phyloP scores from a whole-genome alignment of 2,113 vertebrate species.

The Felis chaus region DNA sequence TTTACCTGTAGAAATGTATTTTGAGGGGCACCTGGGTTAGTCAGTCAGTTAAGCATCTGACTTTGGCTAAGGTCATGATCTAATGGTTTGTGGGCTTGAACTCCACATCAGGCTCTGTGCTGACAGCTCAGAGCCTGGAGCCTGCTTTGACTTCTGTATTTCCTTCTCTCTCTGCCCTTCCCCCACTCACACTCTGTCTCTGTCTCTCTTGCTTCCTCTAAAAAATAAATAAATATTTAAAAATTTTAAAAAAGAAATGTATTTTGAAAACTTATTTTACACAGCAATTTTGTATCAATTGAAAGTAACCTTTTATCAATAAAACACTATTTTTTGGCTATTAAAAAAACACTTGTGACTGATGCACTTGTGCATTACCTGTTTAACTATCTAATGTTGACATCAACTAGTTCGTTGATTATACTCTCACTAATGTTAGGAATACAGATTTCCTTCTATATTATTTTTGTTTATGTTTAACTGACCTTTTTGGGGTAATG shows the following conservation, averaged over 20 bases:
- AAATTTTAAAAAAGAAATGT: constrained; percentile 46
- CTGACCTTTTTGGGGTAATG: neutral
- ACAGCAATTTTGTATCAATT: constrained; percentile 64
- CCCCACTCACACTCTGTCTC: too few species aligned
- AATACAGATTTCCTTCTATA: neutral
- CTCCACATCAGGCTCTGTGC: too few species aligned
- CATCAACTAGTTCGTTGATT: constrained; percentile 10
- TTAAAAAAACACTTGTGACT: neutral
- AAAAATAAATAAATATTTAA: too few species aligned
- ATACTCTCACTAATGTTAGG: neutral
- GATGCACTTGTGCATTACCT: neutral
- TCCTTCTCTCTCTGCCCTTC: too few species aligned
- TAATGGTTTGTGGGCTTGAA: too few species aligned
- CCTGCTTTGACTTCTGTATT: too few species aligned
- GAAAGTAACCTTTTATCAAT: constrained; percentile 71
- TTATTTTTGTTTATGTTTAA: neutral
- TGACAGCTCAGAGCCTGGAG: too few species aligned
- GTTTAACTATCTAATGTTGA: neutral
- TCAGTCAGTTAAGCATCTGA: too few species aligned
- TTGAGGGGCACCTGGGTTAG: too few species aligned
- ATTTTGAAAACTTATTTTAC: constrained; percentile 65
- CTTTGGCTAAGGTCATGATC: too few species aligned
- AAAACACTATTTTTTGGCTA: constrained; percentile 71
- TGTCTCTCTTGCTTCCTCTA: too few species aligned
- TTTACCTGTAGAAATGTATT: constrained; percentile 54